Base-by-base conservation (phyloP, 2,797 vertebrate species). In the Sebastes trivittatus region DNA sequence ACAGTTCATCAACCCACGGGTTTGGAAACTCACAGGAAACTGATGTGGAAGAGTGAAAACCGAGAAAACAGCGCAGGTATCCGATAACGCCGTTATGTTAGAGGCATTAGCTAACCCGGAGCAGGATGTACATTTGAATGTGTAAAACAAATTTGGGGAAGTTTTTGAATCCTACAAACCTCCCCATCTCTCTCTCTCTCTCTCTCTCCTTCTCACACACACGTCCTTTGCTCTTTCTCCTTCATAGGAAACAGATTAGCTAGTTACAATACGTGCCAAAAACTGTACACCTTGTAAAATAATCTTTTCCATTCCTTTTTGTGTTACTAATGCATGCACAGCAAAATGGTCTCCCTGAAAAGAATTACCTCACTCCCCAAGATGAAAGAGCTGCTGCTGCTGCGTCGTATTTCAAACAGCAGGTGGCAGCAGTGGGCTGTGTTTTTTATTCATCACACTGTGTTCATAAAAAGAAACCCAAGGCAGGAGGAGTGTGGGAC, bases 381-480 rank as follows among this genome's bases (percentile, higher is more conserved):
- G 11, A 61, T 63, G n/a, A 66, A 75, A 75, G 30, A 2, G 23
- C 5, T 32, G 64, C 25, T 32, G 64, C 25, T 85, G 89, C 71
- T 78, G 42, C 64, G 11, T 64, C 25, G 2, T 2, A 10, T 59
- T 65, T 85, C 3, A 1, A 72, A 52, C 94, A 93, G 90, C 81
- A 95, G 94, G 88, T 93, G 93, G 94, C 89, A 94, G 93, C 92
- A 94, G n/a, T 87, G 89, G 46, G 84, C 93, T 83, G 75, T 65
- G 84, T 77, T 87, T 77, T 87, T 88, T 27, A 52, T 20, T 85
- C 54, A 49, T 68, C 63, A 63, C 74, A 38, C 10, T 6, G 34
- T 36, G 73, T 62, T 61, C 49, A 77, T 78, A 72, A 87, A 76
- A 85, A 78, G 67, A 80, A 75, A 86, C 11, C 59, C 30, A 52